Evolutionary conservation across 1,140 invertebrate genomes (phyloP).

Genomic region (Penaeus indicus): DNA sequence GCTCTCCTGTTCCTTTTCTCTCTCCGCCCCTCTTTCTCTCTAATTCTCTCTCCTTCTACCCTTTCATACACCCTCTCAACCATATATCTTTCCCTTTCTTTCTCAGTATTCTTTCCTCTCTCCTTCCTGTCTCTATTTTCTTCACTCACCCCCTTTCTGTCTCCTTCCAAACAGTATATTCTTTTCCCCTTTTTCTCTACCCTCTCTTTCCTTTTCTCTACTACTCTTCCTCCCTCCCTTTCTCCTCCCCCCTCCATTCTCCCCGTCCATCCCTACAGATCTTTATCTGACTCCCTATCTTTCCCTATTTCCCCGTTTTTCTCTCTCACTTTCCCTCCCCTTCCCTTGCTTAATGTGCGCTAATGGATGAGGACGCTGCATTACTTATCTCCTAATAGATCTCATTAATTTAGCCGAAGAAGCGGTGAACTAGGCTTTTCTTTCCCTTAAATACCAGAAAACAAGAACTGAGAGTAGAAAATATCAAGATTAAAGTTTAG

Average conservation of each 20-base stretch:
- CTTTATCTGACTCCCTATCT: neutral
- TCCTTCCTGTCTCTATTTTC: no score
- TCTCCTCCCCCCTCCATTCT: neutral
- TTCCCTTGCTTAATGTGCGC: neutral
- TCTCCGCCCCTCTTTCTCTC: neutral
- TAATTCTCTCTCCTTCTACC: neutral
- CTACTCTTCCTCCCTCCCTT: neutral
- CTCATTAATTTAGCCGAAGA: no score
- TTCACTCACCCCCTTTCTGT: no score
- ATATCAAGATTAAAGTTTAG: no score
- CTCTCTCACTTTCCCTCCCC: conserved; percentile 9
- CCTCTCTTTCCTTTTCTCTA: neutral
- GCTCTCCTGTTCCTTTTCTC: no score
- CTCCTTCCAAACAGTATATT: no score
- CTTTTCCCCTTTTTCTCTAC: neutral
- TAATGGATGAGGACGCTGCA: neutral
- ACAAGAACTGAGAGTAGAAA: no score
- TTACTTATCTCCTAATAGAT: no score
- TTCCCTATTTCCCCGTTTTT: neutral
- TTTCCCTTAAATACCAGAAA: no score
- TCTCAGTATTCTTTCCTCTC: neutral
- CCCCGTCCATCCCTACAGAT: neutral
- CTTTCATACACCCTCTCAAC: neutral
- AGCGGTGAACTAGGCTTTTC: no score
- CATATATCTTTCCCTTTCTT: neutral